Conservation (phyloP, 1,140 invertebrate species). For the Brachionus rubens region DNA sequence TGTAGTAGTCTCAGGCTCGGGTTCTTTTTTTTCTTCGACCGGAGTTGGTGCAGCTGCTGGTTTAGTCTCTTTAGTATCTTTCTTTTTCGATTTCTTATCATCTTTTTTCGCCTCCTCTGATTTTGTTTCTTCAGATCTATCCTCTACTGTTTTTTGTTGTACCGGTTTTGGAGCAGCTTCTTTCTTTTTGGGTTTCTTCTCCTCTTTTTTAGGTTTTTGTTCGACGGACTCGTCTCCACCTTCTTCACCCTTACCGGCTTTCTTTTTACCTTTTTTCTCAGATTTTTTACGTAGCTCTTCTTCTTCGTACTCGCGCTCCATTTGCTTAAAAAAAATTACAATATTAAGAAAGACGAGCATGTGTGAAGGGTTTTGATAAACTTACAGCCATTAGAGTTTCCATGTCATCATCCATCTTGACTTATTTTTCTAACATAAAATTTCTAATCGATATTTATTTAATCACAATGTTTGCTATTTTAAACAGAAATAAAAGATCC, state of each 20-base stretch:
- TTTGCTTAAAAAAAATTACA: slow-evolving; percentile 6
- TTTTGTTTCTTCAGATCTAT: not conserved
- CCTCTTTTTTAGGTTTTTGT: slow-evolving; percentile 37
- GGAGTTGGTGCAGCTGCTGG: not conserved
- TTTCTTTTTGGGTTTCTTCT: slow-evolving; percentile 37
- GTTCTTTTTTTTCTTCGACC: slow-evolving; percentile 22
- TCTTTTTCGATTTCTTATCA: slow-evolving; percentile 14
- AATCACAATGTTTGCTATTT: not conserved
- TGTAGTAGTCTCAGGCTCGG: not conserved
- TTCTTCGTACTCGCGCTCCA: slow-evolving; percentile 29
- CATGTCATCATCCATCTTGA: slow-evolving; percentile 6
- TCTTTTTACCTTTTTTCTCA: slow-evolving; percentile 23
- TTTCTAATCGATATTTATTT: not conserved
- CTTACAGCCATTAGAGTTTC: not conserved
- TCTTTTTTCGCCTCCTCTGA: not conserved
- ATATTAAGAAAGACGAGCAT: not conserved
- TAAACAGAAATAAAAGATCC: too few relatives aligned
- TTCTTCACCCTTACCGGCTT: slow-evolving; percentile 26
- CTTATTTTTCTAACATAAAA: not conserved
- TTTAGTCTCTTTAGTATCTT: not conserved
- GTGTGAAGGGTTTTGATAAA: not conserved
- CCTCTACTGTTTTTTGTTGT: not conserved
- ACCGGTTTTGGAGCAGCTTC: not conserved
- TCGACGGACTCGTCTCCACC: not conserved
- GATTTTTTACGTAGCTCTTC: slow-evolving; percentile 22